phyloP scores from a whole-genome alignment of 1,140 invertebrate species.

The Dendrolimus punctatus region DNA sequence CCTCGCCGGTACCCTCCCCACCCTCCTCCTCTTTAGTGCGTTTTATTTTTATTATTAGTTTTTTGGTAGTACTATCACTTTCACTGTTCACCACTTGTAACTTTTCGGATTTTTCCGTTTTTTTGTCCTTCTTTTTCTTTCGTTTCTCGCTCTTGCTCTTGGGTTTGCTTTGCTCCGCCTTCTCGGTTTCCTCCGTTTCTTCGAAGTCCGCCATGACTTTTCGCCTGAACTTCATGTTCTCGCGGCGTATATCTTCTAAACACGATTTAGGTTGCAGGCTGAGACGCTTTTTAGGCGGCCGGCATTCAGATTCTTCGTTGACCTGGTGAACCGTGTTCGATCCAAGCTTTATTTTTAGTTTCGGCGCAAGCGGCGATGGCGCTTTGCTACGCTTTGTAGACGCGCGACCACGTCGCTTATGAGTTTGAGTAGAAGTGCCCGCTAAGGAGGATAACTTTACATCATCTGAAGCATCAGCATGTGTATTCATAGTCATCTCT shows the following conservation, averaged over 20 bases:
- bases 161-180: conserved; percentile 73
- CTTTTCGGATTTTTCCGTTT: conserved; percentile 72
- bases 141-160: conserved; percentile 77
- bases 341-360: conserved; percentile 89
- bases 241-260: conserved; percentile 83
- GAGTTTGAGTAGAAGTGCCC: conserved; percentile 35
- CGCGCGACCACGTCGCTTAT: conserved; percentile 73
- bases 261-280: conserved; percentile 72
- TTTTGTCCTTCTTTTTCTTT: conserved; percentile 79
- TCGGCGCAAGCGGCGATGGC: conserved; percentile 73
- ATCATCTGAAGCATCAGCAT: conserved; percentile 49
- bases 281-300: conserved; percentile 87
- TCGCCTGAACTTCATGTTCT: conserved; percentile 90
- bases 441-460: conserved; percentile 47
- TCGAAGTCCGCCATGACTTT: conserved; percentile 88
- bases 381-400: conserved; percentile 51
- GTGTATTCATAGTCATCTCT: conserved; percentile 63
- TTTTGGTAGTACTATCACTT: conserved; percentile 73
- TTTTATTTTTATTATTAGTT: conserved; percentile 75
- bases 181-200: conserved; percentile 73
- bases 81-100: conserved; percentile 75
- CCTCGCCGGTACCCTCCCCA: conserved; percentile 16
- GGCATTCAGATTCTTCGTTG: conserved; percentile 72
- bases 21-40: conserved; percentile 46
- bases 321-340: conserved; percentile 71